phyloP scores from a whole-genome alignment of 2,113 vertebrate species.

The Calypte anna region DNA sequence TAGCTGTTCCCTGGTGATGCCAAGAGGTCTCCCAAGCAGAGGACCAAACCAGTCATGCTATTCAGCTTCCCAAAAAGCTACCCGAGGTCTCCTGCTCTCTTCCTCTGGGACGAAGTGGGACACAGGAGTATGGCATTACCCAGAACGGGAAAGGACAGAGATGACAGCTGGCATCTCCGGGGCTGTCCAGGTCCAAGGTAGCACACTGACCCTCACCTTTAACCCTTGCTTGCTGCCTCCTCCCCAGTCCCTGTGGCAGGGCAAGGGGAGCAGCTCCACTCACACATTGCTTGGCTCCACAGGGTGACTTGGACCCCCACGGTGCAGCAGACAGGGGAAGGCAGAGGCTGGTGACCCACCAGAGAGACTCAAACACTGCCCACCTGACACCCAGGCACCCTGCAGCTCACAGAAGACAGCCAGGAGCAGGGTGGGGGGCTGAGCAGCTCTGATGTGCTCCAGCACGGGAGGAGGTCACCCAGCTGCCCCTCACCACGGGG shows the following conservation, averaged over 20 bases:
- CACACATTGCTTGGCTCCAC: fast-evolving
- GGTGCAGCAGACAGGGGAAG: fast-evolving
- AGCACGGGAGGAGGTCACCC: neutral
- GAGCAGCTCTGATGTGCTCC: neutral
- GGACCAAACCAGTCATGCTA: fast-evolving
- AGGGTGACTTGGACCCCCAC: neutral
- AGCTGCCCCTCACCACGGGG: fast-evolving
- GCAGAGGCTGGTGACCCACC: neutral
- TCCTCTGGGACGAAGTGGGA: neutral
- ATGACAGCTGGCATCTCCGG: neutral
- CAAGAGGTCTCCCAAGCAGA: neutral
- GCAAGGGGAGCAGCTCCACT: neutral
- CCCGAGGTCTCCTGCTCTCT: neutral
- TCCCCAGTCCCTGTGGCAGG: neutral
- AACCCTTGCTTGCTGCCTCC: neutral
- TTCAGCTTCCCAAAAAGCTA: neutral
- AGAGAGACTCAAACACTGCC: fast-evolving
- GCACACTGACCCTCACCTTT: neutral
- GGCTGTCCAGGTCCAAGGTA: neutral
- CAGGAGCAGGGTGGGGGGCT: neutral
- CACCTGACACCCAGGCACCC: neutral
- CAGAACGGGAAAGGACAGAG: fast-evolving
- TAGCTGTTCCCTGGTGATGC: neutral
- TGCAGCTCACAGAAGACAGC: neutral
- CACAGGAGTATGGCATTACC: neutral